These are phyloP conservation scores for Sebastiscus tertius DNA, from an alignment of 2,797 vertebrate genomes.

Conservation along the genomic window DNA sequence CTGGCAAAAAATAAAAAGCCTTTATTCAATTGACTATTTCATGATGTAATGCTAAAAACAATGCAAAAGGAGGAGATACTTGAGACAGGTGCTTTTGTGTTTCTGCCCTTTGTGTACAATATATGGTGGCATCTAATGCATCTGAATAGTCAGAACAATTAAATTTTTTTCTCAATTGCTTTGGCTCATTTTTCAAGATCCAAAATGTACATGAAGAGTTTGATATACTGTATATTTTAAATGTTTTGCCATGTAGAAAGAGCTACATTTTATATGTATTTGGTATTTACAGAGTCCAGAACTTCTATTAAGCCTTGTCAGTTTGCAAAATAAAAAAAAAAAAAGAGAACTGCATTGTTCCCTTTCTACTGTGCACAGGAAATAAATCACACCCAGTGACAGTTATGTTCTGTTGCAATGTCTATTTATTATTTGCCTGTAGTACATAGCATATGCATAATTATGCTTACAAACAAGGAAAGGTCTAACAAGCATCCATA, in stretches of 20 bases:
- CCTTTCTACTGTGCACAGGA: not conserved
- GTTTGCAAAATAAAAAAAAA: not conserved
- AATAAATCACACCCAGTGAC: constrained; percentile 29
- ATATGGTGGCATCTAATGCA: too few species aligned
- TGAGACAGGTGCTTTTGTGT: too few species aligned
- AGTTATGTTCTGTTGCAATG: constrained; percentile 45
- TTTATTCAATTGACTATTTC: too few species aligned
- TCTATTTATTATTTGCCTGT: constrained; percentile 76
- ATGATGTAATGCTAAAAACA: too few species aligned
- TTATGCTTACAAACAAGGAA: constrained; percentile 68
- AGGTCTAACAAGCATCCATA: constrained; percentile 54
- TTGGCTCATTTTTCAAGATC: not conserved
- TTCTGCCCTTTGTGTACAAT: too few species aligned
- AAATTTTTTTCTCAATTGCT: too few species aligned
- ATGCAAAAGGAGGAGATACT: too few species aligned
- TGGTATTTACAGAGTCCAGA: not conserved
- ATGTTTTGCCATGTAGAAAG: not conserved
- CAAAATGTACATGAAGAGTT: not conserved
- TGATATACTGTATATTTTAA: not conserved
- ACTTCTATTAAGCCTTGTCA: not conserved
- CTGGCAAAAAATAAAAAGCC: too few species aligned
- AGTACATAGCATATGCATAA: constrained; percentile 72
- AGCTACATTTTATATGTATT: not conserved
- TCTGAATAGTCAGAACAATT: too few species aligned
- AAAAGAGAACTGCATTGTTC: not conserved